Base-by-base conservation (phyloP, 1,140 invertebrate genomes). In the Drosophila albomicans region DNA sequence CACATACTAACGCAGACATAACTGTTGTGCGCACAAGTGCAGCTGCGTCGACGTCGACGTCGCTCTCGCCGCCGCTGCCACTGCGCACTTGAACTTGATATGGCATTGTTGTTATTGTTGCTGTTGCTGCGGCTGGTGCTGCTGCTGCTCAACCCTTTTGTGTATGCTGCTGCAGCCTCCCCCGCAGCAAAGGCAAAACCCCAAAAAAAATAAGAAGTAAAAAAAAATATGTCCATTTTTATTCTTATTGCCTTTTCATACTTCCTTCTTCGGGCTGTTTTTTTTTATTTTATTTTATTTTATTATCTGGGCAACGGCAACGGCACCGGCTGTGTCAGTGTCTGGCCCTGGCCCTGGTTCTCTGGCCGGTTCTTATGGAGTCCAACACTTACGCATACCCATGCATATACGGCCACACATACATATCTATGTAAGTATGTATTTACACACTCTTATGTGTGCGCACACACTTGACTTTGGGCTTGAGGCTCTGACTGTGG, bases 11-110 rank as follows among this genome's bases (percentile, higher is more conserved):
- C 15, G n/a, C 46, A 48, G 11, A 20, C 35, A 13, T 62, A 62
- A 68, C 49, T 52, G 64, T 52, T 61, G 10, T 71, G 58, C 48
- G 59, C 61, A 72, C 78, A 76, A 80, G 72, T 81, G 78, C 78
- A 56, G 71, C 64, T 61, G 65, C 46, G 41, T 54, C 30, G 41
- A 54, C 28, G 48, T 11, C 16, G 45, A 48, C 30, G 78, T 61
- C 75, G 28, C 11, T 13, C 28, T 7, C 28, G 25, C 20, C 52
- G 30, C 32, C 15, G 32, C 32, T 15, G 13, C 52, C 15, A 59
- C 67, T 79, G 75, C 71, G 80, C 80, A 77, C 81, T 85, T 85
- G 81, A 81, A 84, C 81, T 84, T 84, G 81, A 80, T 84, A 77
- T 61, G 68, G 61, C 68, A 59, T 25, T 43, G 35, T 73, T 11